Base-by-base conservation (phyloP, 2,888 invertebrate species). In the Nemurella pictetii region DNA sequence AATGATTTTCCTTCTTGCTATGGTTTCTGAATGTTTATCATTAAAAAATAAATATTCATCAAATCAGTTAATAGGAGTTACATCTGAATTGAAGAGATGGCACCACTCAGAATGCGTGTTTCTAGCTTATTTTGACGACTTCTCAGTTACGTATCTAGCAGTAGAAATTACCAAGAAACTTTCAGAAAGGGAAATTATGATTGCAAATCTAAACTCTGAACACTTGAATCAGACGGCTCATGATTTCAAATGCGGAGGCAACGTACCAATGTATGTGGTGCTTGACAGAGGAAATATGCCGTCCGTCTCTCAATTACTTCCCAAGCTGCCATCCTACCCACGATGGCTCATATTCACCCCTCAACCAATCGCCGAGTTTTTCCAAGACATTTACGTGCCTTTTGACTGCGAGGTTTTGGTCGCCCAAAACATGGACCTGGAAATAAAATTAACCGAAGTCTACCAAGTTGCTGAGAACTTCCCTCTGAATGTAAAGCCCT, bases 381-480 rank as follows among this genome's bases (percentile, higher is more conserved):
- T 84, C 25, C 9, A 55, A 7, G 55, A 80, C 80, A 28, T 85
- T 7, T 73, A 83, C 80, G 74, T 85, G 28, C 85, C 83, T 15
- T 85, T 85, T 36, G 55, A 85, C 83, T 85, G 85, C 74, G 73
- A 83, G 80, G 83, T 83, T 29, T 73, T 85, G 55, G 85, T 80
- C 26, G 85, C 80, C 25, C 27, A 83, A 30, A n/a, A 26, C 25
- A 5, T 55, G 26, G 80, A 30, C n/a, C 35, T 26, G 26, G 72
- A 20, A 28, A 35, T 81, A 7, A 20, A 9, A 0, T 28, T 85
- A 32, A 85, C 81, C 4, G 85, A 85, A 35, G 81, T 85, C 20
- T 85, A 84, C 75, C 27, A 35, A 25, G 36, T 84, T 2, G 27
- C 32, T 20, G 74, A 32, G 9, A 28, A 35, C 2, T 25, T 35